Evolutionary conservation across 2,888 invertebrate genomes (phyloP).

Genomic region (Aleiodes leptofemur): DNA sequence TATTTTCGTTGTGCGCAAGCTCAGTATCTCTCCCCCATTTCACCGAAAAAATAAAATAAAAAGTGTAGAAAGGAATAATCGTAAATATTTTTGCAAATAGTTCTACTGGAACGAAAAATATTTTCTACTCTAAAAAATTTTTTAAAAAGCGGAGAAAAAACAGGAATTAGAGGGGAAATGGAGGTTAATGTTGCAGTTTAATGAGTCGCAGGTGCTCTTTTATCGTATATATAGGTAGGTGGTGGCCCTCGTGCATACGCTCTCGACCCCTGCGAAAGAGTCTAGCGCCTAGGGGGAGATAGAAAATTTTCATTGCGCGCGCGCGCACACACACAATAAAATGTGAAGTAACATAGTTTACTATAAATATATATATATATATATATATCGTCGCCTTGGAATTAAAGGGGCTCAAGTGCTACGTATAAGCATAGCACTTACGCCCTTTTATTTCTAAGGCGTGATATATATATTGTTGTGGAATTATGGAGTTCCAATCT

Average conservation of each 20-base stretch:
- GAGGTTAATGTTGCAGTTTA: neutral
- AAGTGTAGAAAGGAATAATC: no score
- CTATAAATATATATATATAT: no score
- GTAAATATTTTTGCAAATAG: neutral
- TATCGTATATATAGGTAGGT: constrained; percentile 33
- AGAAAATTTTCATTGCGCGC: constrained; percentile 8
- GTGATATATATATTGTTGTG: no score
- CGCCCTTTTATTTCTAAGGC: no score
- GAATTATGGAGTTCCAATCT: no score
- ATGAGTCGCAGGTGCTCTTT: constrained; percentile 30
- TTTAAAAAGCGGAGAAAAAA: no score
- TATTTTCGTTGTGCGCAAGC: constrained; percentile 34
- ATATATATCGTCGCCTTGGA: no score
- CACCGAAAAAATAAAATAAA: neutral
- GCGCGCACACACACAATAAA: constrained; percentile 36
- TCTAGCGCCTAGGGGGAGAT: constrained; percentile 31
- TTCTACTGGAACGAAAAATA: no score
- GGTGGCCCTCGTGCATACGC: constrained; percentile 45
- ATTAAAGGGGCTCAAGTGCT: no score
- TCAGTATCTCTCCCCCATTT: constrained; percentile 6
- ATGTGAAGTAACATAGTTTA: neutral
- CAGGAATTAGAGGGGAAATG: no score
- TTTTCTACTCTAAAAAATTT: no score
- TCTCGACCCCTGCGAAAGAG: constrained; percentile 43
- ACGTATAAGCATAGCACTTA: no score